Evolutionary conservation across 2,797 vertebrate species (phyloP).

Genomic region (Syndactyla subalaris): DNA sequence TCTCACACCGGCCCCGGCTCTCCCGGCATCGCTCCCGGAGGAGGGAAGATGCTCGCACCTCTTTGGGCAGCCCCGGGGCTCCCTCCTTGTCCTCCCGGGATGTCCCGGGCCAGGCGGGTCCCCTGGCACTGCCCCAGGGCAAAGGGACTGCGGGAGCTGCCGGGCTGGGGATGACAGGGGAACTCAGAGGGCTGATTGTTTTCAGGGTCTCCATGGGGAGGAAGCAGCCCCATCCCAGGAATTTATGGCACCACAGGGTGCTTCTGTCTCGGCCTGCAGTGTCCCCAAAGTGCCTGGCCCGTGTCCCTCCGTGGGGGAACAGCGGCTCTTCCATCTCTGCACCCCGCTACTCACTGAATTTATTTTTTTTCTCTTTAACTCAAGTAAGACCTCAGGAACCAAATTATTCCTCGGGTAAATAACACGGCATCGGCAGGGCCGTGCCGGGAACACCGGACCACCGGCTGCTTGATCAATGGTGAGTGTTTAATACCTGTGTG

Average conservation of each 20-base stretch:
- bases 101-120: neutral
- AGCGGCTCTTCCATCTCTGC: neutral
- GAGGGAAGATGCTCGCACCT: neutral
- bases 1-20: neutral
- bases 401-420: constrained; percentile 29
- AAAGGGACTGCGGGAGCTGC: too few relatives aligned
- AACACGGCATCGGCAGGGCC: constrained; percentile 35
- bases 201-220: rapidly evolving
- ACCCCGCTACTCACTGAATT: neutral
- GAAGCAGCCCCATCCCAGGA: neutral
- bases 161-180: neutral
- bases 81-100: rapidly evolving
- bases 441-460: constrained; percentile 18
- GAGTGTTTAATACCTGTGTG: constrained; percentile 65
- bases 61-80: neutral
- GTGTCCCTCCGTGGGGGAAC: rapidly evolving
- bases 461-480: constrained; percentile 52
- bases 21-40: rapidly evolving
- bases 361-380: neutral
- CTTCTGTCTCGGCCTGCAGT: neutral
- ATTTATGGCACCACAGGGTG: rapidly evolving
- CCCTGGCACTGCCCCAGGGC: neutral
- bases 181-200: neutral
- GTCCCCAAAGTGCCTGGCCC: neutral
- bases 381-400: constrained; percentile 15